Evolutionary conservation across 2,888 invertebrate species (phyloP), one percentile per base, ranked within the genome.

Genomic region (Synanthedon formicaeformis): DNA sequence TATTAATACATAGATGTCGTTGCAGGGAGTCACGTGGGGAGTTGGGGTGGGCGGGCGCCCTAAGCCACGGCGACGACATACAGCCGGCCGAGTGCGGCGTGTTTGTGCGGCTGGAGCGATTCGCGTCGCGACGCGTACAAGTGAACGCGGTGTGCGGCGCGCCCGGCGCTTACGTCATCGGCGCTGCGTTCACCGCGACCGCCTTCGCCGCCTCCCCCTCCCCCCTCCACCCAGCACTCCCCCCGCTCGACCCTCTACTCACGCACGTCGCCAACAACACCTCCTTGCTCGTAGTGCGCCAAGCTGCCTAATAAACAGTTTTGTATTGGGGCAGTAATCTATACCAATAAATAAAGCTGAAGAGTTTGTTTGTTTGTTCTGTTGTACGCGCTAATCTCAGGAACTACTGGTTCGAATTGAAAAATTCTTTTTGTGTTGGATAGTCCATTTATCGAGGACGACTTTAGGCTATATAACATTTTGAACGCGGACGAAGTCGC

Each of bases 111-210:
- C 71, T 91, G 60, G 81, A 83, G 62, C 83, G 89, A 60, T 89
- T 90, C 64, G 79, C 81, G 61, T 67, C 79, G 57, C 87, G 88
- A 60, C 88, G 88, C 62, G 82, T 92, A 62, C 81, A 82, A 67
- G 88, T 93, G 67, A 82, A 90, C 53, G 91, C 90, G 14, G 83
- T 91, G 56, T 83, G 91, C 60, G 88, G 91, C 27, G 79, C 88
- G 41, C 90, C 92, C 40, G 93, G 93, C 55, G 90, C 92, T 5
- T 93, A 91, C 73, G 89, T 92, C 61, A 82, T 93, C 56, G 91
- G 92, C 50, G 86, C 90, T 11, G 88, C 91, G 51, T 85, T 93
- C 67, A 85, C 89, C 11, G 63, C 80, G 41, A 65, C 73, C 56
- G 63, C 75, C 52, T 55, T 59, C 34, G 58, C 61, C 48, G 66